Percentiles rank a stretch among this genome's conserved stretches.
Evolutionary conservation across 2,113 vertebrate genomes (phyloP).

Genomic region (Clarias magur): DNA sequence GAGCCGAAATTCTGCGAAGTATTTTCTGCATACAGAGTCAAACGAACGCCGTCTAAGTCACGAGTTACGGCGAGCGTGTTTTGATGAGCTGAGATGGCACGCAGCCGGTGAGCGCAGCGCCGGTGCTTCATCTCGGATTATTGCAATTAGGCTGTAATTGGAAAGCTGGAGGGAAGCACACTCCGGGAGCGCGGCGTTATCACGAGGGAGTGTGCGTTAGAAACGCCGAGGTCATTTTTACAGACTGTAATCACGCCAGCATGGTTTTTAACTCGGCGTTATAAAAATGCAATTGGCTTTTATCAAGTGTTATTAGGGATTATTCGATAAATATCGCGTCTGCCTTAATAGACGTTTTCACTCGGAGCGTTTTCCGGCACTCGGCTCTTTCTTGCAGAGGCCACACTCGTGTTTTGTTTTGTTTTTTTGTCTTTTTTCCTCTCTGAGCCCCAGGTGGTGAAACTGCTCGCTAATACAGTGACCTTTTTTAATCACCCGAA

Average conservation of each 20-base stretch:
- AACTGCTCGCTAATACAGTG: slow-evolving; percentile 32
- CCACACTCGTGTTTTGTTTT: background rate
- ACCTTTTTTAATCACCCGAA: slow-evolving; percentile 53
- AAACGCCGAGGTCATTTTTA: slow-evolving; percentile 59
- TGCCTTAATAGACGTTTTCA: background rate
- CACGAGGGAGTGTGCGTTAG: background rate
- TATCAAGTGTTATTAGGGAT: background rate
- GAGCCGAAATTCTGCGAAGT: too few relatives aligned
- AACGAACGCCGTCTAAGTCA: too few relatives aligned
- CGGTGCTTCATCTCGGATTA: slow-evolving; percentile 10
- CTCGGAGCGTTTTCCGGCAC: background rate
- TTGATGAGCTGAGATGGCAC: background rate
- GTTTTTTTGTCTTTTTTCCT: slow-evolving; percentile 15
- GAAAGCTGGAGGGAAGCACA: slow-evolving; percentile 14
- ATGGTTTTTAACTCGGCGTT: background rate
- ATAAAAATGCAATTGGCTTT: background rate
- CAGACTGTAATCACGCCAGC: background rate
- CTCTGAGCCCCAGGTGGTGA: slow-evolving; percentile 54
- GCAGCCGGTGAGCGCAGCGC: background rate
- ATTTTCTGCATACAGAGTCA: too few relatives aligned
- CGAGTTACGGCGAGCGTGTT: background rate
- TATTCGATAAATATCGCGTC: background rate
- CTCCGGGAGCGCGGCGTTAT: background rate
- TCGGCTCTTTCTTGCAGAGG: background rate
- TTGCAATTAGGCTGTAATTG: slow-evolving; percentile 33